These are phyloP conservation scores for Eutolmus rufibarbis DNA, from an alignment of 2,888 invertebrate genomes.

Conservation along the genomic window DNA sequence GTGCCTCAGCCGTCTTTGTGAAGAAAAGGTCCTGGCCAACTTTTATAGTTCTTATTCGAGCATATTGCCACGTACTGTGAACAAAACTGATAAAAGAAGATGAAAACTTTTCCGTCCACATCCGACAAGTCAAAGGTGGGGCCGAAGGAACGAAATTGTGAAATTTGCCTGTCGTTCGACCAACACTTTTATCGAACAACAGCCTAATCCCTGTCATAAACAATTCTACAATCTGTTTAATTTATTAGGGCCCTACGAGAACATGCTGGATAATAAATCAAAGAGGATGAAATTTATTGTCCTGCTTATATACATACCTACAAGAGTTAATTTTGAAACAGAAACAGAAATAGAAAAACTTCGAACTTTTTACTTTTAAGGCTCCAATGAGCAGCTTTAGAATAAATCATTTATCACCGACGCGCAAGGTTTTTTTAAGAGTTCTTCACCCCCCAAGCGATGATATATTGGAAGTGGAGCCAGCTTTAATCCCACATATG, in stretches of 20 bases:
- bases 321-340: neutral
- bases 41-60: neutral
- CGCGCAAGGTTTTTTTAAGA: neutral
- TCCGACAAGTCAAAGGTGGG: neutral
- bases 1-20: neutral
- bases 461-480: neutral
- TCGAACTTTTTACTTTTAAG: neutral
- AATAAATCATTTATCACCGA: neutral
- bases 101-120: neutral
- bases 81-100: constrained; percentile 4
- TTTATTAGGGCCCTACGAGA: neutral
- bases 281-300: neutral
- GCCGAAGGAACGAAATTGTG: neutral
- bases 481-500: neutral
- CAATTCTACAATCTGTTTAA: constrained; percentile 6
- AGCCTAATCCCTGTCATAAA: neutral
- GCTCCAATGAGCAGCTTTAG: neutral
- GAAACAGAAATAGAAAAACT: neutral
- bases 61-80: neutral
- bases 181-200: neutral
- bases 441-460: neutral
- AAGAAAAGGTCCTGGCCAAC: neutral
- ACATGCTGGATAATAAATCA: neutral
- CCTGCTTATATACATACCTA: neutral
- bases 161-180: neutral